phyloP scores from a whole-genome alignment of 2,797 vertebrate genomes.

The Steatocranus sp. region DNA sequence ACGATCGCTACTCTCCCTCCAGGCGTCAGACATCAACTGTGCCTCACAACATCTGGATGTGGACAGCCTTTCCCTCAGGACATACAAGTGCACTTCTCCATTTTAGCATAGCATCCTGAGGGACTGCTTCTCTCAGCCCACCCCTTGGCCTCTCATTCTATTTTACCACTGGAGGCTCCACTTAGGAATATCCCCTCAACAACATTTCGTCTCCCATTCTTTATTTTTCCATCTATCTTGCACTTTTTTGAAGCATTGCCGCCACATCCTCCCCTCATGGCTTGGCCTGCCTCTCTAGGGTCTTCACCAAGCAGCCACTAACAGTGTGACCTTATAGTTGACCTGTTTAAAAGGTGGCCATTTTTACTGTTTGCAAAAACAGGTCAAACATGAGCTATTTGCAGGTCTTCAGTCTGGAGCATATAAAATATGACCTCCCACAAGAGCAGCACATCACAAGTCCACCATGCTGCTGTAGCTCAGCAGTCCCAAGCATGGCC shows the following conservation, averaged over 20 bases:
- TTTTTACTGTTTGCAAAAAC: not conserved
- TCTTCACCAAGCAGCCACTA: not conserved
- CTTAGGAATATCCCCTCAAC: slow-evolving; percentile 16
- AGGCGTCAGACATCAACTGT: slow-evolving; percentile 47
- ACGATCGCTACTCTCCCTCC: slow-evolving; percentile 19
- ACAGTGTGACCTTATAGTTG: not conserved
- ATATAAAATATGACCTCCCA: not conserved
- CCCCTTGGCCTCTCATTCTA: not conserved
- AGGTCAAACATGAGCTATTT: slow-evolving; percentile 10
- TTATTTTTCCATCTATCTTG: slow-evolving; percentile 27
- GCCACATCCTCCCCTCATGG: not conserved
- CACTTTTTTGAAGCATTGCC: not conserved
- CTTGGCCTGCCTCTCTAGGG: not conserved
- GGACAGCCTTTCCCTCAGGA: slow-evolving; percentile 48
- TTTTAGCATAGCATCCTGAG: slow-evolving; percentile 32
- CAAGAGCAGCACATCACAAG: not conserved
- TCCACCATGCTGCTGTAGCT: not conserved
- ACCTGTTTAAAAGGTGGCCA: slow-evolving; percentile 6
- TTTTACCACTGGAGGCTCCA: slow-evolving; percentile 16
- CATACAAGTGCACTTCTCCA: slow-evolving; percentile 18
- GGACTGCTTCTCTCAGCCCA: not conserved
- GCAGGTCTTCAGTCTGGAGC: not conserved
- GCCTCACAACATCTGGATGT: slow-evolving; percentile 55
- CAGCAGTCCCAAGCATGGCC: not conserved
- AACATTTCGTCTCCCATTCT: not conserved